phyloP scores from a whole-genome alignment of 2,113 vertebrate genomes.

The Tragulus kanchil region DNA sequence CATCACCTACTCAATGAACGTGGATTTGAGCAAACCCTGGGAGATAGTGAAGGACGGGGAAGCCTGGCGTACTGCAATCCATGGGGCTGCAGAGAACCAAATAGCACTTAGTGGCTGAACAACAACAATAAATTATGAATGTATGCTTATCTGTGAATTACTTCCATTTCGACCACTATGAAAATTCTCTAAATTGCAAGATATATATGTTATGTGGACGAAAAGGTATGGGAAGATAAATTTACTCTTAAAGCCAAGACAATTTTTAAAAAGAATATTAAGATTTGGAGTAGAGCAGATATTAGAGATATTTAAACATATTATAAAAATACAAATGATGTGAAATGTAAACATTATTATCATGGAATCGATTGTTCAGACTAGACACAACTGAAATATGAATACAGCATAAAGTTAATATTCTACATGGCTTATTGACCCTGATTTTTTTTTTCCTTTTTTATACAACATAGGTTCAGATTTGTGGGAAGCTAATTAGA shows the following conservation, averaged over 20 bases:
- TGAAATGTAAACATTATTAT: background rate
- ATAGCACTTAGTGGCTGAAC: background rate
- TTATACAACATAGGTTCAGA: background rate
- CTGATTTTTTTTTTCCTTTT: background rate
- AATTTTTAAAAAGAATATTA: background rate
- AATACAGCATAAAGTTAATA: background rate
- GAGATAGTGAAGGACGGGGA: background rate
- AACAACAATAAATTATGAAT: background rate
- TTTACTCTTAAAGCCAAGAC: background rate
- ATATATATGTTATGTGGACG: background rate
- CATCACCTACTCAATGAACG: background rate
- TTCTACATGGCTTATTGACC: background rate
- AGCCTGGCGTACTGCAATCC: background rate
- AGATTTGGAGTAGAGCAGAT: background rate
- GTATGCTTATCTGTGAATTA: background rate
- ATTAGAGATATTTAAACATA: background rate
- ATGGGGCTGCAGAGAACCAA: background rate
- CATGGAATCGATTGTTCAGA: background rate
- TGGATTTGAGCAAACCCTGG: background rate
- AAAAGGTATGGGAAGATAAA: background rate
- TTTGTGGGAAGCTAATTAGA: background rate
- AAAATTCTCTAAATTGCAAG: background rate
- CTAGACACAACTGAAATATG: background rate
- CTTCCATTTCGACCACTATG: background rate
- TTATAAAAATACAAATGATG: background rate